Percentiles rank a stretch among this genome's conserved stretches.
phyloP scores from a whole-genome alignment of 2,797 vertebrate genomes.

The Octomys mimax region DNA sequence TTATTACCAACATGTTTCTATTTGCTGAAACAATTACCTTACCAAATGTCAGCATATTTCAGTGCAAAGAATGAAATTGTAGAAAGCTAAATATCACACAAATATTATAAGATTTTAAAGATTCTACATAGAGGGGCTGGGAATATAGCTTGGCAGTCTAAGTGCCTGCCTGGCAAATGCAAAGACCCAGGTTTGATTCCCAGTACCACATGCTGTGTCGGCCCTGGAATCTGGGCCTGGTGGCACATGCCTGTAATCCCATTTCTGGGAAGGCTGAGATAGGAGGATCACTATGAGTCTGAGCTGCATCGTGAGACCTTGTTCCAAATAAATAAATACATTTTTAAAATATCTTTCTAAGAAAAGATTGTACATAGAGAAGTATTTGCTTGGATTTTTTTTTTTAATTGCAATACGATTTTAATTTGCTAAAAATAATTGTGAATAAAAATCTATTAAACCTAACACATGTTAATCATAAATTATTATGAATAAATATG shows the following conservation, averaged over 20 bases:
- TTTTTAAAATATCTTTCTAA: too few species aligned
- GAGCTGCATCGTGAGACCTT: too few species aligned
- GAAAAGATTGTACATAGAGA: background rate
- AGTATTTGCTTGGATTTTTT: background rate
- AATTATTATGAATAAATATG: background rate
- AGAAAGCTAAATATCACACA: background rate
- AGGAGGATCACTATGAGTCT: too few species aligned
- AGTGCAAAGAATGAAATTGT: background rate
- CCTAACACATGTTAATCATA: background rate
- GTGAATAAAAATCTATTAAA: background rate
- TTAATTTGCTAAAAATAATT: background rate
- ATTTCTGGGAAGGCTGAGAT: too few species aligned
- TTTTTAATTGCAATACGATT: background rate
- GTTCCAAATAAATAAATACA: too few species aligned
- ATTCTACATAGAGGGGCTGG: background rate
- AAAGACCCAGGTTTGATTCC: too few species aligned
- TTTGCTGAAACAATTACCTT: constrained; percentile 27
- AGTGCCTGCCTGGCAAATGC: too few species aligned
- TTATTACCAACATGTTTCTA: background rate
- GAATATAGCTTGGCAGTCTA: too few species aligned
- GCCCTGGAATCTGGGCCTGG: too few species aligned
- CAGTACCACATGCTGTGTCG: too few species aligned
- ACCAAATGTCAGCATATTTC: background rate
- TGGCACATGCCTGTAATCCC: too few species aligned
- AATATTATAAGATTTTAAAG: background rate